phyloP scores from a whole-genome alignment of 2,113 vertebrate genomes.

The Typhlomys cinereus region DNA sequence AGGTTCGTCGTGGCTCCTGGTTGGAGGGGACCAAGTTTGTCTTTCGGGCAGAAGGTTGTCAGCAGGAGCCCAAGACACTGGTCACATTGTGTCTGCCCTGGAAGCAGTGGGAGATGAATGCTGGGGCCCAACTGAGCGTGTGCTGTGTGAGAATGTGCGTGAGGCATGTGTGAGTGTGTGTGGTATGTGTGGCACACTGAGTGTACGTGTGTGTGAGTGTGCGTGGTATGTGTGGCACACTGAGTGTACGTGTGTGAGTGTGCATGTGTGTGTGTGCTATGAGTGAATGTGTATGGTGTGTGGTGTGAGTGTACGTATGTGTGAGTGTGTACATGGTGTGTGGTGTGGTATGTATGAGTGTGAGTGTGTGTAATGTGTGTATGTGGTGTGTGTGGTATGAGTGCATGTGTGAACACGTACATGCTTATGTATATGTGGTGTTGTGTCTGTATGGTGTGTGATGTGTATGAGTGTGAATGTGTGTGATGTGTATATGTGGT shows the following conservation, averaged over 20 bases:
- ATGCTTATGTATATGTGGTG: neutral
- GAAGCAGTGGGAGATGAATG: neutral
- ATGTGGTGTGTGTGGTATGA: too few species aligned
- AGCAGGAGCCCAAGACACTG: too few species aligned
- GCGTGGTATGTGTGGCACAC: too few species aligned
- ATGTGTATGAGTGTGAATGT: neutral
- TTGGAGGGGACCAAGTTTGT: neutral
- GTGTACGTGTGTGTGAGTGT: neutral
- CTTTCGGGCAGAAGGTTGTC: neutral
- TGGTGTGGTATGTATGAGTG: neutral
- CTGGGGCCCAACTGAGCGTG: neutral
- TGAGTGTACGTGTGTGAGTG: too few species aligned
- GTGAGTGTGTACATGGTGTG: fast-evolving
- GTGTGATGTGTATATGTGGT: neutral
- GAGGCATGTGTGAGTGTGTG: neutral
- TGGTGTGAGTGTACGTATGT: neutral
- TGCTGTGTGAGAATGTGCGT: neutral
- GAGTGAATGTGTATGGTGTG: neutral
- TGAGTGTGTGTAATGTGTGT: neutral
- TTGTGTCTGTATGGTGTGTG: neutral
- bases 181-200: neutral
- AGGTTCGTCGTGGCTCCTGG: neutral
- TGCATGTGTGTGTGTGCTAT: neutral
- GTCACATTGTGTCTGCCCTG: neutral
- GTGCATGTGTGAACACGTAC: neutral